Evolutionary conservation across 2,888 invertebrate species (phyloP), one percentile per base, ranked within the genome.

Genomic region (Laspeyria flexula): DNA sequence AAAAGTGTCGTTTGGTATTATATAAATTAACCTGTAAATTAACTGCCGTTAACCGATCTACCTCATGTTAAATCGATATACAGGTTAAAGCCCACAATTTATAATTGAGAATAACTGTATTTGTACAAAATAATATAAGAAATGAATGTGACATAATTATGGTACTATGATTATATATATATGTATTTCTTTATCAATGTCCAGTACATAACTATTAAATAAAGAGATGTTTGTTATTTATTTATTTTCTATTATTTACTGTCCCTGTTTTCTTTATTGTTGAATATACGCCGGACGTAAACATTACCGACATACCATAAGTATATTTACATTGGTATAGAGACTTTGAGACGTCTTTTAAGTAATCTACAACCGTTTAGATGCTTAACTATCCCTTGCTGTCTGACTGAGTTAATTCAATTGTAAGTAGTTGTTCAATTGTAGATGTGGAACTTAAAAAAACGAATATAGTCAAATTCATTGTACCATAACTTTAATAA

Each of bases 181-280:
- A 89, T 88, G 90, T 91, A 90, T 90, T 89, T 87, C 88, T 90
- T 85, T 87, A 89, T 88, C 77, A 81, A 86, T 92, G 90, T 91
- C 90, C 90, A 87, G 85, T 90, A 90, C 86, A 88, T 86, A 81
- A 86, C 75, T 88, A 91, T 86, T 84, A 84, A 86, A 90, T 90
- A 89, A 90, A 89, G 81, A 87, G 79, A 92, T 92, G 90, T 90
- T 92, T 92, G 92, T 92, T 92, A 92, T 90, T 86, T 83, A 87
- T 66, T 43, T 31, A 7, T 13, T 63, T 65, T 67, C 70, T 59
- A 27, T 61, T 46, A 48, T 55, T 61, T 53, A 13, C 3, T 15
- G 0, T 37, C 11, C 53, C 34, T n/a, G 0, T 9, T 25, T 0
- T 29, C 10, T n/a, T 25, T 25, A 37, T 13, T 10, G 1, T 13